These are phyloP conservation scores for Melanophora roralis DNA, from an alignment of 2,888 invertebrate species.

Conservation along the genomic window DNA sequence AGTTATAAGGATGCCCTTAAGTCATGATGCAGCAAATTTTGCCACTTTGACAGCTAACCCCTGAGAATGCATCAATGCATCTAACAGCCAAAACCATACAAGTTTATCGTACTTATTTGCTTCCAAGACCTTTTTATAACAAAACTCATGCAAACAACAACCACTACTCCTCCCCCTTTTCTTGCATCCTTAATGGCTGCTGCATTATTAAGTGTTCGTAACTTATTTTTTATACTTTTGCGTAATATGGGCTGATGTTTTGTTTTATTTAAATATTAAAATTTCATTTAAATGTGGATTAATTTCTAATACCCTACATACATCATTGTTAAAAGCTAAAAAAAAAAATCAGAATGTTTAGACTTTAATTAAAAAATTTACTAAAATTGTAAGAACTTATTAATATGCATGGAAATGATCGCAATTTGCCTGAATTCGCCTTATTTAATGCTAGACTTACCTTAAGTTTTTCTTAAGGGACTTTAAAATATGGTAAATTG, in stretches of 20 bases:
- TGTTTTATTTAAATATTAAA: neutral
- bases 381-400: too few species aligned
- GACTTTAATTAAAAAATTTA: too few species aligned
- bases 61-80: constrained; percentile 53
- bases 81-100: constrained; percentile 37
- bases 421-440: too few species aligned
- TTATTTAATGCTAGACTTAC: too few species aligned
- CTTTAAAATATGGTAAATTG: too few species aligned
- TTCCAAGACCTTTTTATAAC: neutral
- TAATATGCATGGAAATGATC: too few species aligned
- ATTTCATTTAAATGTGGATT: neutral
- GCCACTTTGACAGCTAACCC: constrained; percentile 60
- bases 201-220: constrained; percentile 59
- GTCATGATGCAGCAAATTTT: constrained; percentile 61
- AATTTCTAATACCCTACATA: constrained; percentile 26
- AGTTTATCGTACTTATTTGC: constrained; percentile 11
- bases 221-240: constrained; percentile 41
- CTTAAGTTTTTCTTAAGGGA: too few species aligned
- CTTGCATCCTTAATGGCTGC: constrained; percentile 37
- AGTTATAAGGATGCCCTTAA: constrained; percentile 45
- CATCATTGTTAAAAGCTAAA: neutral
- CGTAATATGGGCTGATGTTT: constrained; percentile 20
- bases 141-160: constrained; percentile 28
- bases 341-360: too few species aligned
- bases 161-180: constrained; percentile 17